A percentile compares a stretch with the other conserved stretches of the same genome.
phyloP scores from a whole-genome alignment of 2,888 invertebrate species.

The Oscheius sp. region DNA sequence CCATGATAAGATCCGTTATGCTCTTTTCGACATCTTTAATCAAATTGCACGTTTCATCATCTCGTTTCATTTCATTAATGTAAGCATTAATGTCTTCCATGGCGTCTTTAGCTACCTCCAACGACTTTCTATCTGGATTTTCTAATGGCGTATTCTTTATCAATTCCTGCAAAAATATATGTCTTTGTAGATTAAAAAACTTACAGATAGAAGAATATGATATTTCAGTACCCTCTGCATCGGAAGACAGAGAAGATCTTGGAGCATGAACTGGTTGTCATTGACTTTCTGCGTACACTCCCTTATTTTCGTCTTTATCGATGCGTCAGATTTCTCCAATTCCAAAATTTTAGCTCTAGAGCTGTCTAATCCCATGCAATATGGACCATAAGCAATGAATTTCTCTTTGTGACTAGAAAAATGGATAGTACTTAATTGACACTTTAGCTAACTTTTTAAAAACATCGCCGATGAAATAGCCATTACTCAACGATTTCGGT shows the following conservation, averaged over 20 bases:
- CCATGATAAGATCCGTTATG: constrained; percentile 71
- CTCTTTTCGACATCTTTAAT: constrained; percentile 86
- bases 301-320: constrained; percentile 32
- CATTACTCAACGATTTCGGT: constrained; percentile 33
- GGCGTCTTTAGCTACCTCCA: constrained; percentile 79
- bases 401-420: constrained; percentile 81
- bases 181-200: background rate
- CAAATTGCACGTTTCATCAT: constrained; percentile 89
- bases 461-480: constrained; percentile 78
- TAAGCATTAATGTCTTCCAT: constrained; percentile 74
- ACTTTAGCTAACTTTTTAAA: constrained; percentile 77
- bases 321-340: constrained; percentile 69
- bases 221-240: constrained; percentile 98
- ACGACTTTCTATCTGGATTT: constrained; percentile 83
- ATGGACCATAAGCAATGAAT: constrained; percentile 91
- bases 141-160: constrained; percentile 74
- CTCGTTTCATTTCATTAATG: constrained; percentile 91
- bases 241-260: constrained; percentile 94
- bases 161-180: constrained; percentile 70
- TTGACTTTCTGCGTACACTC: constrained; percentile 87
- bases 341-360: constrained; percentile 88
- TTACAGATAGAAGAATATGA: constrained; percentile 85
- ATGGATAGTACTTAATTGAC: background rate
- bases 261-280: constrained; percentile 86
- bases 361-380: constrained; percentile 89